Conservation (phyloP, 2,113 vertebrate genomes). For the Erpornis zantholeuca region DNA sequence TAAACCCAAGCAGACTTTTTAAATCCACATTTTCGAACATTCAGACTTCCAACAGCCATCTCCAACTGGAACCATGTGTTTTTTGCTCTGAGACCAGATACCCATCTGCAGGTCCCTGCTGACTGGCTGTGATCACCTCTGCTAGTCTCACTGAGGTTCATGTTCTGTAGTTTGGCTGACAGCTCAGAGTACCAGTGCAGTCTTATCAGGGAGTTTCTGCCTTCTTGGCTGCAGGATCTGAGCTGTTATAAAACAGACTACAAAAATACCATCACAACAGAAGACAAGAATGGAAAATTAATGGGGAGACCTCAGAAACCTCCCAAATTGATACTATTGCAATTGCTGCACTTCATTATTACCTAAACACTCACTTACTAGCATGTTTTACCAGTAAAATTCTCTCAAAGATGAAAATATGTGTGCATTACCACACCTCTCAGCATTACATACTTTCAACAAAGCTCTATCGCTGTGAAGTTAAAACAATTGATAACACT, state of each 20-base stretch:
- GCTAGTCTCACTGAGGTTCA: neutral
- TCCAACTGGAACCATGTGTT: neutral
- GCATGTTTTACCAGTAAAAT: neutral
- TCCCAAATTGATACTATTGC: neutral
- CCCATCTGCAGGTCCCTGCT: neutral
- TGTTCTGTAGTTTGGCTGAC: neutral
- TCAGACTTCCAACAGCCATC: neutral
- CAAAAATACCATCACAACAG: neutral
- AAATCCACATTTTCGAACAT: neutral
- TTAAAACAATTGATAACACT: slow-evolving; percentile 36
- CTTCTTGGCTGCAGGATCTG: neutral
- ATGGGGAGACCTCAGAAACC: neutral
- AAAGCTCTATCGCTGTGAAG: neutral
- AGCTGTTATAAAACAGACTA: neutral
- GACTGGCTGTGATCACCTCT: neutral
- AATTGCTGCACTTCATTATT: neutral
- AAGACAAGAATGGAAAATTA: neutral
- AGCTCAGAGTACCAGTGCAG: neutral
- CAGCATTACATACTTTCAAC: neutral
- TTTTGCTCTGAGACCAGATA: neutral
- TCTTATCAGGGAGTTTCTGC: neutral
- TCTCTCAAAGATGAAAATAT: neutral
- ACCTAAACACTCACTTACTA: neutral
- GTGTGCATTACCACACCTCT: neutral
- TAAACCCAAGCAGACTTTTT: neutral